Evolutionary conservation across 2,888 invertebrate species (phyloP).

Genomic region (Synergus itoensis): DNA sequence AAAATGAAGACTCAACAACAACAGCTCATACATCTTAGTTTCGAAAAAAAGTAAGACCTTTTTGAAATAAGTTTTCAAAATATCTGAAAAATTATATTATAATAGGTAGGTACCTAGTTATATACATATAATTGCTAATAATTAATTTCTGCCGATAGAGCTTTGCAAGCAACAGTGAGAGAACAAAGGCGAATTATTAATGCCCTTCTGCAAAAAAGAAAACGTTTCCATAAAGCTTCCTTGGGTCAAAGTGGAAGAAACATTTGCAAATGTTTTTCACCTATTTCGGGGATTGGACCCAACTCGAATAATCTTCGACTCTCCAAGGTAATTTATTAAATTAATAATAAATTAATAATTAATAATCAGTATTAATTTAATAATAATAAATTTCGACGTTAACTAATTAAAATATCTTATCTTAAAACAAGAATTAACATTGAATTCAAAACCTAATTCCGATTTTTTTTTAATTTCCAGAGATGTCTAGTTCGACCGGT

Average conservation of each 20-base stretch:
- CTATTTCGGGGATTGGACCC: slow-evolving; percentile 43
- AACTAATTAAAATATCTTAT: no score
- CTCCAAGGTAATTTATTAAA: slow-evolving; percentile 49
- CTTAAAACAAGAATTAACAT: no score
- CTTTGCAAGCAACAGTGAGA: slow-evolving; percentile 60
- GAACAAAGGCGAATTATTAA: slow-evolving; percentile 61
- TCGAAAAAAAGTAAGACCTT: slow-evolving; percentile 67
- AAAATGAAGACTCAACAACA: slow-evolving; percentile 66
- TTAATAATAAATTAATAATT: no score
- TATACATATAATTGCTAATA: slow-evolving; percentile 18
- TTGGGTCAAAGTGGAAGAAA: slow-evolving; percentile 50
- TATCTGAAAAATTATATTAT: slow-evolving; percentile 18
- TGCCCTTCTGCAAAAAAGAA: slow-evolving; percentile 56
- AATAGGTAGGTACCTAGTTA: no score
- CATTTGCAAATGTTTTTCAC: slow-evolving; percentile 46
- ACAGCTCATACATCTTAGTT: slow-evolving; percentile 60
- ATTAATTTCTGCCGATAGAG: slow-evolving; percentile 58
- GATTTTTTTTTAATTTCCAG: slow-evolving; percentile 50
- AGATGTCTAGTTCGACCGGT: slow-evolving; percentile 55
- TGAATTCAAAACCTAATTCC: background rate
- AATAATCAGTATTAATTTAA: no score
- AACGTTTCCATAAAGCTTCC: slow-evolving; percentile 48
- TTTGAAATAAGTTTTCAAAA: slow-evolving; percentile 15
- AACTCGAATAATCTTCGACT: slow-evolving; percentile 47
- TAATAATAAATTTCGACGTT: no score